Percentiles rank a stretch among this genome's conserved stretches.
phyloP scores from a whole-genome alignment of 1,140 invertebrate species.

The Drosophila watanabei region DNA sequence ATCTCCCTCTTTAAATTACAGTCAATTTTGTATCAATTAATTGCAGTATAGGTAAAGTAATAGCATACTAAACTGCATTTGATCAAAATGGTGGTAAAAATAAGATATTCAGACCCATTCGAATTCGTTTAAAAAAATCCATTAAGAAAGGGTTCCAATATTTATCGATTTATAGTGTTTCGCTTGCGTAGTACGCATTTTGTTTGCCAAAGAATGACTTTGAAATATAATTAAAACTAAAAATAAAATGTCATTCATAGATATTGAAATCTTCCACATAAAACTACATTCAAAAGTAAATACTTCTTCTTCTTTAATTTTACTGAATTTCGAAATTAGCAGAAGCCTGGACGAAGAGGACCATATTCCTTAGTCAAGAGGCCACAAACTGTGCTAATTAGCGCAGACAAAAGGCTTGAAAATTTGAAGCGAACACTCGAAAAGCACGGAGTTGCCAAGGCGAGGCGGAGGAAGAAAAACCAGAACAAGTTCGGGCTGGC shows the following conservation, averaged over 20 bases:
- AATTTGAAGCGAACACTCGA: slow-evolving; percentile 26
- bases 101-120: neutral
- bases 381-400: slow-evolving; percentile 72
- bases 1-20: neutral
- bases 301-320: neutral
- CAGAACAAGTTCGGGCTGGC: slow-evolving; percentile 18
- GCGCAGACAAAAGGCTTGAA: slow-evolving; percentile 62
- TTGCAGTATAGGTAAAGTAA: neutral
- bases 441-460: slow-evolving; percentile 5
- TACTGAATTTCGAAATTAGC: neutral
- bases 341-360: neutral
- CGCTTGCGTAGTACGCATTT: no score
- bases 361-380: slow-evolving; percentile 22
- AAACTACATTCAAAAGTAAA: neutral
- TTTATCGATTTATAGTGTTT: no score
- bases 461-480: slow-evolving; percentile 4
- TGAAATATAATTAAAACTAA: no score
- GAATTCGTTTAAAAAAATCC: no score
- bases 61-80: neutral
- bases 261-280: neutral
- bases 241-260: no score
- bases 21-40: neutral
- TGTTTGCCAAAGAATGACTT: no score
- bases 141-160: no score
- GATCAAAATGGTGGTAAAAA: neutral